A percentile compares a stretch with the other conserved stretches of the same genome.
phyloP scores from a whole-genome alignment of 2,797 vertebrate species.

The Heteromormyrus szaboi region DNA sequence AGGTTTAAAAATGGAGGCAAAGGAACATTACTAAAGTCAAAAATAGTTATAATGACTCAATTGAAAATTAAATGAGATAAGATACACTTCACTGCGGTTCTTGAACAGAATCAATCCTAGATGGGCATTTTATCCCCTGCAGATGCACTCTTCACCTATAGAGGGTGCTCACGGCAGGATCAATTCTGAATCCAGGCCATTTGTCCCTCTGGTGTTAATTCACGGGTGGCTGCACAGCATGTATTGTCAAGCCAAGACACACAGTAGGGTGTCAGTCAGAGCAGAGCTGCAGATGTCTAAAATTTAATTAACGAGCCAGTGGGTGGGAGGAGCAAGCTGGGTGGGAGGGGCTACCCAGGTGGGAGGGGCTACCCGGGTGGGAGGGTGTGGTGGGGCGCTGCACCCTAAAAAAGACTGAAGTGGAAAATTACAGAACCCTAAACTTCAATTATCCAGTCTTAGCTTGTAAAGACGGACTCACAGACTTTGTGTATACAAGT shows the following conservation, averaged over 20 bases:
- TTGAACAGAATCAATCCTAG: neutral
- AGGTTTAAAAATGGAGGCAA: neutral
- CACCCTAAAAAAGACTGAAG: neutral
- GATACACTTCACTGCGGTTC: neutral
- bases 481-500: neutral
- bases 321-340: neutral
- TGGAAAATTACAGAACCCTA: neutral
- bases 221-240: neutral
- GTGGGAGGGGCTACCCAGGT: neutral
- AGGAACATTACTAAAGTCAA: neutral
- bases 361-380: neutral
- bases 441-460: neutral
- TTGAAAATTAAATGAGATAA: neutral
- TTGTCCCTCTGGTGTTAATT: neutral
- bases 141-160: neutral
- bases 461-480: neutral
- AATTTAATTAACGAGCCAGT: neutral
- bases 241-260: neutral
- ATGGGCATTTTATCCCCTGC: neutral
- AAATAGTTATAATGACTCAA: neutral
- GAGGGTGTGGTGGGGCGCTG: neutral
- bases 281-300: neutral
- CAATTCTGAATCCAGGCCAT: neutral
- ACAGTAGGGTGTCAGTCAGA: neutral
- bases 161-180: neutral